Base-by-base conservation (phyloP, 2,797 vertebrate genomes). In the Gymnothorax reevesii region DNA sequence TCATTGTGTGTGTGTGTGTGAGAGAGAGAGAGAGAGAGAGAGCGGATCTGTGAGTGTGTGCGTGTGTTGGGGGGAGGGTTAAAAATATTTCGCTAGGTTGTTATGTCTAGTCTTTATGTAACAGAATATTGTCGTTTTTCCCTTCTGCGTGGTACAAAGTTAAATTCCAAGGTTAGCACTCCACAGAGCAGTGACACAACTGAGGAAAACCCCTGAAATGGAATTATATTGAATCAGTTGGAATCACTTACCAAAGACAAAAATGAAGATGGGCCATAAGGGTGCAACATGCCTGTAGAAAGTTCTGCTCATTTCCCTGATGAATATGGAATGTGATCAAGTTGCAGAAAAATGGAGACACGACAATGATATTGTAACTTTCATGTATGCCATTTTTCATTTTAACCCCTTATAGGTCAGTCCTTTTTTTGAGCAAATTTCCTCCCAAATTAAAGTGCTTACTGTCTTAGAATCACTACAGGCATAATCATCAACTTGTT, bases 81-180 rank as follows among this genome's bases (percentile, higher is more conserved):
- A 91, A 94, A 95, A 92, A 92, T 52, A 73, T 89, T 94, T 94
- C 95, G 93, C 94, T 90, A 2, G 85, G 85, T 86, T 85, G 86
- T 94, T 59, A 87, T 60, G 89, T 91, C 89, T 93, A 89, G 88
- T 88, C 84, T 82, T 27, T 73, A 77, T 84, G 83, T 57, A 87
- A 90, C 9, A 33, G 27, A 22, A 57, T 82, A 49, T 83, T 69
- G 20, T 90, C 89, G 88, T 89, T 55, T 15, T 83, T 71, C 90
- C 80, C 69, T 71, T 77, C 59, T 27, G 86, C 3, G 22, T 79
- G 57, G 82, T 55, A 57, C 54, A 62, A 15, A 62, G 69, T 87
- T 86, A 82, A 82, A 83, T 79, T 89, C 88, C 92, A 94, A 94
- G 94, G 94, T 90, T 91, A 90, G 86, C 88, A 86, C 89, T 90